Conservation (phyloP, 2,797 vertebrate species). For the Malacoraja senta region DNA sequence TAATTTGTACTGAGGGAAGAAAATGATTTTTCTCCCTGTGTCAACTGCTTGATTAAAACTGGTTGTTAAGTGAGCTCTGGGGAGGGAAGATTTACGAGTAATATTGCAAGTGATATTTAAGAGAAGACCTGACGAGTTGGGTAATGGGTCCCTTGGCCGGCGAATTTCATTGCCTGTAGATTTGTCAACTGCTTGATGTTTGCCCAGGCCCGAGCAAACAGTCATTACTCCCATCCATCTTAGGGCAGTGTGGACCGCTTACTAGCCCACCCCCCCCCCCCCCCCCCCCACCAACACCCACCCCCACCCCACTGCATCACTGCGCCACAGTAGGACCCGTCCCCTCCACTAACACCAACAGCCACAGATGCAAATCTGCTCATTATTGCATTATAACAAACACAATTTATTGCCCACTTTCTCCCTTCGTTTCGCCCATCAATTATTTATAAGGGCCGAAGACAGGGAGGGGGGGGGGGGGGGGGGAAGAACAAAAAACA, state of each 20-base stretch:
- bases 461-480: too few relatives aligned
- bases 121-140: not conserved
- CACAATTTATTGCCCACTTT: constrained; percentile 19
- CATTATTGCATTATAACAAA: constrained; percentile 25
- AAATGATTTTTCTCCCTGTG: constrained; percentile 35
- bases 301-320: not conserved
- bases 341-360: not conserved
- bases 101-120: constrained; percentile 24
- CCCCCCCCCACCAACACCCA: too few relatives aligned
- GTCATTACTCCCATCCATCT: constrained; percentile 17
- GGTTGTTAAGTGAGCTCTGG: constrained; percentile 20
- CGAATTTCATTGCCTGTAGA: constrained; percentile 3
- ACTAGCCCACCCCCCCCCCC: not conserved
- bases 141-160: constrained; percentile 26
- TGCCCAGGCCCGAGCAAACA: constrained; percentile 9
- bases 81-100: constrained; percentile 28
- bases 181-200: constrained; percentile 27
- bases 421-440: not conserved
- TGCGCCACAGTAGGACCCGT: too few relatives aligned
- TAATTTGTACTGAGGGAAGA: constrained; percentile 30
- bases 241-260: not conserved
- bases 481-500: not conserved
- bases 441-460: not conserved
- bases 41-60: constrained; percentile 33
- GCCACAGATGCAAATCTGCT: constrained; percentile 1